Conservation (phyloP, 2,888 invertebrate genomes). For the Pristionchus arcanus region DNA sequence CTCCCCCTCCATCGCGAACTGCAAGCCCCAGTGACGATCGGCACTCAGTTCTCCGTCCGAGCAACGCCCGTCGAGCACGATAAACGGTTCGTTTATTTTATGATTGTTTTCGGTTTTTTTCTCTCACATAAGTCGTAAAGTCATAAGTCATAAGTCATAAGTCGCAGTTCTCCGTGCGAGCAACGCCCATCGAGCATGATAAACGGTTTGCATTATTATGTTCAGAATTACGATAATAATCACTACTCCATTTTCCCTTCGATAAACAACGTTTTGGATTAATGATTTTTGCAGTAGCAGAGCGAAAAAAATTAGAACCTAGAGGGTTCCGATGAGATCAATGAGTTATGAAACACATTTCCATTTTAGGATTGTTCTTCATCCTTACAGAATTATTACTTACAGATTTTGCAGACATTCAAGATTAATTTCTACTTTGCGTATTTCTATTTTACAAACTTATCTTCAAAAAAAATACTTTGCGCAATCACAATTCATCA, state of each 20-base stretch:
- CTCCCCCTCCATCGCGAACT: constrained; percentile 39
- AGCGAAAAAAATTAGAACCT: neutral
- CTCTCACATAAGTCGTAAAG: too few relatives aligned
- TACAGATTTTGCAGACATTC: neutral
- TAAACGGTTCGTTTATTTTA: neutral
- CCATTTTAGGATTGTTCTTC: neutral
- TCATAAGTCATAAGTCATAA: too few relatives aligned
- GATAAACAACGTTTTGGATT: neutral
- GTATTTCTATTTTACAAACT: too few relatives aligned
- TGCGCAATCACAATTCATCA: too few relatives aligned
- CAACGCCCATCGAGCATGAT: too few relatives aligned
- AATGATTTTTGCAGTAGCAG: neutral
- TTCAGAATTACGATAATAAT: too few relatives aligned
- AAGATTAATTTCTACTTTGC: too few relatives aligned
- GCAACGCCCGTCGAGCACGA: neutral
- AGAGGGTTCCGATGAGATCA: neutral
- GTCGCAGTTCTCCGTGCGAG: too few relatives aligned
- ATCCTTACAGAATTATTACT: neutral
- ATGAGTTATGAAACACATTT: neutral
- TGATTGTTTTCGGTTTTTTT: too few relatives aligned
- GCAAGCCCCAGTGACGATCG: neutral
- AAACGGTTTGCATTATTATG: too few relatives aligned
- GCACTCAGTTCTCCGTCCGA: constrained; percentile 35
- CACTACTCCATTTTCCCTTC: too few relatives aligned
- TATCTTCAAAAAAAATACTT: too few relatives aligned